These are phyloP conservation scores for Dryobates pubescens DNA, from an alignment of 2,797 vertebrate species.

Conservation along the genomic window DNA sequence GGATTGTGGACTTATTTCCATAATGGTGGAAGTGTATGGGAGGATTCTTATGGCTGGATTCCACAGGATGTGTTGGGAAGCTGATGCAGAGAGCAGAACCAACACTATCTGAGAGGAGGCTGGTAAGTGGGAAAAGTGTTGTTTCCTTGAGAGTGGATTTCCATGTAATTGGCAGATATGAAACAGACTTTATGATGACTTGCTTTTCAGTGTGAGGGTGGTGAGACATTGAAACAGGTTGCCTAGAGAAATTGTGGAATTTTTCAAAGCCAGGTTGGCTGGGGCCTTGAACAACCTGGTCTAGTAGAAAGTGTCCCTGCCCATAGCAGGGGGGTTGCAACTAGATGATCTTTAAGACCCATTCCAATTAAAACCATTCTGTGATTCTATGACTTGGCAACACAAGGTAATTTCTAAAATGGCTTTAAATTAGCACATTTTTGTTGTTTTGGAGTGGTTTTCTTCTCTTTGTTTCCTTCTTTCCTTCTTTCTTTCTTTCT, in stretches of 20 bases:
- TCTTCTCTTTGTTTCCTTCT: too few relatives aligned
- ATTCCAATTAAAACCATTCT: too few relatives aligned
- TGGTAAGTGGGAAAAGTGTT: neutral
- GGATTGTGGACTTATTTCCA: neutral
- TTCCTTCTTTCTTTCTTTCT: too few relatives aligned
- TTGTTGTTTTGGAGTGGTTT: rapidly evolving
- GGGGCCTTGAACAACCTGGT: too few relatives aligned
- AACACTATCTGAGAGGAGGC: rapidly evolving
- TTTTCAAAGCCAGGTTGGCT: too few relatives aligned
- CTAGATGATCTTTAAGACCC: too few relatives aligned
- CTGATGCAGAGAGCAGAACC: neutral
- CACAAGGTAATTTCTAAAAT: neutral
- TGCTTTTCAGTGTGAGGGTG: too few relatives aligned
- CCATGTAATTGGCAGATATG: neutral
- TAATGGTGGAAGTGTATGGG: neutral
- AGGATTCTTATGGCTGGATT: neutral
- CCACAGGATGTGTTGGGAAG: neutral
- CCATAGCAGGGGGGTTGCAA: too few relatives aligned
- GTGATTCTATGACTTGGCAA: neutral
- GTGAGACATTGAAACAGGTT: too few relatives aligned
- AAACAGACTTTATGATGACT: neutral
- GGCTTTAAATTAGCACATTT: neutral
- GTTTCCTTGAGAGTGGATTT: neutral
- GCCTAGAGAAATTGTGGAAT: too few relatives aligned
- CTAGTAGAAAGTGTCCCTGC: too few relatives aligned